Conservation (phyloP, 2,113 vertebrate species). For the Ceyx cyanopectus region DNA sequence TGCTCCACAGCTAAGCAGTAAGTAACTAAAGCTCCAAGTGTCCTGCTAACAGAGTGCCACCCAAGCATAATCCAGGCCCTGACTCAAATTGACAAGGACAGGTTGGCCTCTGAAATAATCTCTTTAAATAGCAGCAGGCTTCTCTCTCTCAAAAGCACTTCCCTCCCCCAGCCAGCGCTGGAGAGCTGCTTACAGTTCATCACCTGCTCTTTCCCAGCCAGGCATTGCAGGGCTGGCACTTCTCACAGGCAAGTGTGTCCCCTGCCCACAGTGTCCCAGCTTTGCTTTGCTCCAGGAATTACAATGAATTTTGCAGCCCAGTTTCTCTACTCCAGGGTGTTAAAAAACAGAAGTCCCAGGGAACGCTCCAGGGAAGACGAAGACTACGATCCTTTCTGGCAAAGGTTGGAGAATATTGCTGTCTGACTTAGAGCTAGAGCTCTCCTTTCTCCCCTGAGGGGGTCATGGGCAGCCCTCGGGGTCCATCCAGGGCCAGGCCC, state of each 20-base stretch:
- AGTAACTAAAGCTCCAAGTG: conserved; percentile 55
- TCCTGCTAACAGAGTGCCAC: conserved; percentile 56
- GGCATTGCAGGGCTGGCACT: conserved; percentile 10
- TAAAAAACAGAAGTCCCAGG: conserved; percentile 77
- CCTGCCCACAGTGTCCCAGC: conserved; percentile 14
- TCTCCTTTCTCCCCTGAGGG: conserved; percentile 34
- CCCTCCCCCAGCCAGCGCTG: not conserved
- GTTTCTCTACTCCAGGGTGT: conserved; percentile 84
- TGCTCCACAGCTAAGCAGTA: conserved; percentile 44
- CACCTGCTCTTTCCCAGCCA: not conserved
- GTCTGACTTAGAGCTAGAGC: conserved; percentile 74
- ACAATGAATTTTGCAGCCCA: conserved; percentile 92
- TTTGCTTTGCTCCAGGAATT: conserved; percentile 18
- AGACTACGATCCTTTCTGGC: conserved; percentile 93
- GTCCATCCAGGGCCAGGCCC: not conserved
- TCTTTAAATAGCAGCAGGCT: conserved; percentile 75
- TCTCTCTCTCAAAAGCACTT: conserved; percentile 23
- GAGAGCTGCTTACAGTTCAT: conserved; percentile 4
- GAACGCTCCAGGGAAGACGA: conserved; percentile 75
- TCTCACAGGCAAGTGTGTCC: conserved; percentile 14
- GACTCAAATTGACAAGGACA: conserved; percentile 78
- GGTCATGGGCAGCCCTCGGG: conserved; percentile 39
- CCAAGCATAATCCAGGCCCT: conserved; percentile 62
- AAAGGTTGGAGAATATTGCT: conserved; percentile 86
- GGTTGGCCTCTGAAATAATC: conserved; percentile 67